These are phyloP conservation scores for Blastobasis lacticolella DNA, from an alignment of 2,888 invertebrate genomes.

Conservation along the genomic window DNA sequence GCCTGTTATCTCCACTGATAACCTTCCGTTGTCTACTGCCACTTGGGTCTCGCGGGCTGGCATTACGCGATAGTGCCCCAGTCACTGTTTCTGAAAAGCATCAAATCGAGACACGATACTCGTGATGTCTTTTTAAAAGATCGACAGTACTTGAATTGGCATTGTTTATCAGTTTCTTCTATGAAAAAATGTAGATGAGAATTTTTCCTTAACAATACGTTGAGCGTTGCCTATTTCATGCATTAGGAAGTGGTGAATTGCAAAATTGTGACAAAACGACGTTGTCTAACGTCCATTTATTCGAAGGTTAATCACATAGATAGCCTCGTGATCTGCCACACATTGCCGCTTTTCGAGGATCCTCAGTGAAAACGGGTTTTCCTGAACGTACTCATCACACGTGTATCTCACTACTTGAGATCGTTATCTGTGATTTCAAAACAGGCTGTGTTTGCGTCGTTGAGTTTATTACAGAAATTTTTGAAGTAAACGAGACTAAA, in stretches of 20 bases:
- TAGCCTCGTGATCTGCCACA: conserved; percentile 26
- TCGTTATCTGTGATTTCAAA: not conserved
- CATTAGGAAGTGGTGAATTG: not conserved
- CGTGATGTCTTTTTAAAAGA: no score
- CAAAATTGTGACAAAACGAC: conserved; percentile 1
- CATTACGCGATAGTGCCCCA: conserved; percentile 35
- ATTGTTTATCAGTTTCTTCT: no score
- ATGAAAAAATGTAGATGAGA: no score
- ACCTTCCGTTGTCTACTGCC: conserved; percentile 46
- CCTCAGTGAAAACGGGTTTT: conserved; percentile 7
- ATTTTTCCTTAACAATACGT: no score
- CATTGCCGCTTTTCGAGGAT: conserved; percentile 14
- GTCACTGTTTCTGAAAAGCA: not conserved
- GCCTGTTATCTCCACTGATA: conserved; percentile 63
- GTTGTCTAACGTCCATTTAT: conserved; percentile 7
- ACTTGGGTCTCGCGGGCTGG: conserved; percentile 20
- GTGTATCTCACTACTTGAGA: not conserved
- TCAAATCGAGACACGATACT: no score
- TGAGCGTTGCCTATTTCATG: no score
- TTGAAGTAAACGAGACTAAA: no score
- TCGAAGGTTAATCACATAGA: conserved; percentile 38
- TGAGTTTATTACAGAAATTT: no score
- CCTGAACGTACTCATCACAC: not conserved
- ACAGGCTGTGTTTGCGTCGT: no score
- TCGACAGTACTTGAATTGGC: no score